Conservation (phyloP, 2,797 vertebrate genomes). For the Gymnoscopelus microlampas region DNA sequence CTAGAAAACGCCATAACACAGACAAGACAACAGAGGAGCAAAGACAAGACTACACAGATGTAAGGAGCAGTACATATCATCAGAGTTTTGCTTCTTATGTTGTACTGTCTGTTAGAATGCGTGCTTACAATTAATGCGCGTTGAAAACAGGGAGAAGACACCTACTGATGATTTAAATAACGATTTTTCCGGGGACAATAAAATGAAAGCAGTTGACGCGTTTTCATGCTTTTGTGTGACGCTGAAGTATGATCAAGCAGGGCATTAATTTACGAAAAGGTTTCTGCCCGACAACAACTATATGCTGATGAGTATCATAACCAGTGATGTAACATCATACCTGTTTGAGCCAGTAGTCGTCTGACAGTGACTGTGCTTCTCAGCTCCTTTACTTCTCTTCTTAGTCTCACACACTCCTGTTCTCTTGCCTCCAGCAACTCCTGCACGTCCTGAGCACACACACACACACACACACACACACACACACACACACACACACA, state of each 20-base stretch:
- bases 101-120: neutral
- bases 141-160: too few relatives aligned
- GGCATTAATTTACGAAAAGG: neutral
- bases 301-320: neutral
- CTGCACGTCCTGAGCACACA: constrained; percentile 58
- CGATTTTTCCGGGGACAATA: too few relatives aligned
- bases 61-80: neutral
- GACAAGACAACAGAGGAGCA: constrained; percentile 1
- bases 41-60: neutral
- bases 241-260: too few relatives aligned
- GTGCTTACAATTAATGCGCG: too few relatives aligned
- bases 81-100: neutral
- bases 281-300: neutral
- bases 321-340: constrained; percentile 39
- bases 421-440: constrained; percentile 79
- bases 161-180: too few relatives aligned
- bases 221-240: too few relatives aligned
- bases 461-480: constrained; percentile 5
- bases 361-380: constrained; percentile 67
- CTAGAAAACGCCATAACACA: neutral
- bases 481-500: constrained; percentile 3
- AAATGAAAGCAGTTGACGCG: too few relatives aligned
- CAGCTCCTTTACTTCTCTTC: constrained; percentile 78
- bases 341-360: constrained; percentile 68
- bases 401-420: constrained; percentile 73